A percentile compares a stretch with the other conserved stretches of the same genome.
Conservation (phyloP, 2,797 vertebrate genomes). For the Spinus olivaceus region DNA sequence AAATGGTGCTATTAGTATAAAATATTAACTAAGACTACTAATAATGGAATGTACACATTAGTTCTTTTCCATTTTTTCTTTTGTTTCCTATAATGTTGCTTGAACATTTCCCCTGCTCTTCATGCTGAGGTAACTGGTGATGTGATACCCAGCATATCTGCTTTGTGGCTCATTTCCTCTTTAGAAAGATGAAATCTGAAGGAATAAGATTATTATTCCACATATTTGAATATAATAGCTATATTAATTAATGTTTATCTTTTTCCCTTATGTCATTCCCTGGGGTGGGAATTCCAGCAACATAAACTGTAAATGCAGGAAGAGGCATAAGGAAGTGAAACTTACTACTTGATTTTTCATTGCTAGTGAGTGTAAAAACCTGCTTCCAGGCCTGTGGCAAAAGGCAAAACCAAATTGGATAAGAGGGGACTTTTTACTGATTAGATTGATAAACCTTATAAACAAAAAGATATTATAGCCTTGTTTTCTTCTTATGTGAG, state of each 20-base stretch:
- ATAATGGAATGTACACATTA: not conserved
- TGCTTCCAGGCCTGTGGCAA: not conserved
- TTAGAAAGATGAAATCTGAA: not conserved
- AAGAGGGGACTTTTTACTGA: not conserved
- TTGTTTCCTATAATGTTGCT: not conserved
- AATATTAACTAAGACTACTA: not conserved
- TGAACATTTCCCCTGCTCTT: not conserved
- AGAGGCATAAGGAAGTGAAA: not conserved
- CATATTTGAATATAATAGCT: not conserved
- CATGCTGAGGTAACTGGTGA: not conserved
- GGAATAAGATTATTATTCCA: not conserved
- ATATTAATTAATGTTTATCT: not conserved
- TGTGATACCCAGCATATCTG: not conserved
- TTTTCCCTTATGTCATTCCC: not conserved
- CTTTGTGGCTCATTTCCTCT: not conserved
- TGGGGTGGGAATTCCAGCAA: not conserved
- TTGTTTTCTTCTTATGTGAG: not conserved
- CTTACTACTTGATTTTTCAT: not conserved
- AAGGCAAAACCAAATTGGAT: not conserved
- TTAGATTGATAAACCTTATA: not conserved
- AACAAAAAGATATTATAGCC: not conserved
- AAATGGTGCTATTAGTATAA: not conserved
- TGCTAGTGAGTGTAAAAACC: not conserved
- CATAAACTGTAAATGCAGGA: not conserved
- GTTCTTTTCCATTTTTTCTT: constrained; percentile 16